These are phyloP conservation scores for Phoxinus phoxinus DNA, from an alignment of 2,113 vertebrate species.

Conservation along the genomic window DNA sequence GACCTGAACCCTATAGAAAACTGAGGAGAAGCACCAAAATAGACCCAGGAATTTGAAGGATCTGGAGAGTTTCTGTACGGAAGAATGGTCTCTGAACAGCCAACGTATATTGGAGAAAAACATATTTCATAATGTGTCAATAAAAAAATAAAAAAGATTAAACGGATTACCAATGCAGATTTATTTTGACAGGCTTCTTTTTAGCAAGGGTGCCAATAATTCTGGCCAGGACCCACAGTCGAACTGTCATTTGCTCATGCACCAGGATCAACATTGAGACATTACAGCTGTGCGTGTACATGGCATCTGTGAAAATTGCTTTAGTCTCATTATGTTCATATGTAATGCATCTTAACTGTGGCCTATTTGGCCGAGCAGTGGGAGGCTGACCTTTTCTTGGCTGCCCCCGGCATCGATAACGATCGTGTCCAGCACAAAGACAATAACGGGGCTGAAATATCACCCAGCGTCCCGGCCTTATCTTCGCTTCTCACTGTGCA, in stretches of 20 bases:
- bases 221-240: no score
- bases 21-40: no score
- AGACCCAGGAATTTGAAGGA: no score
- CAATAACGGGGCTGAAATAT: slow-evolving; percentile 48
- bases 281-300: not conserved
- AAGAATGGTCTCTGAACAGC: no score
- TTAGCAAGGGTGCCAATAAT: no score
- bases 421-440: slow-evolving; percentile 31
- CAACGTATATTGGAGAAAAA: no score
- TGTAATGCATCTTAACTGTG: slow-evolving; percentile 34
- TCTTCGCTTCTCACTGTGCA: slow-evolving; percentile 1
- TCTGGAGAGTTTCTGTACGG: no score
- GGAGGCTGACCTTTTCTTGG: slow-evolving; percentile 50
- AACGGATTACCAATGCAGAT: no score
- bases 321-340: slow-evolving; percentile 2
- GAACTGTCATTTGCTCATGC: not conserved
- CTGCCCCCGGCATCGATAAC: slow-evolving; percentile 27
- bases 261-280: not conserved
- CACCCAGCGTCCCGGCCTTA: slow-evolving; percentile 22
- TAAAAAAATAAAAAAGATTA: no score
- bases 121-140: no score
- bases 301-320: not conserved
- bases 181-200: no score
- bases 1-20: no score
- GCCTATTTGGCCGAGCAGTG: slow-evolving; percentile 7